Conservation (phyloP, 2,113 vertebrate genomes). For the Pedetes capensis region DNA sequence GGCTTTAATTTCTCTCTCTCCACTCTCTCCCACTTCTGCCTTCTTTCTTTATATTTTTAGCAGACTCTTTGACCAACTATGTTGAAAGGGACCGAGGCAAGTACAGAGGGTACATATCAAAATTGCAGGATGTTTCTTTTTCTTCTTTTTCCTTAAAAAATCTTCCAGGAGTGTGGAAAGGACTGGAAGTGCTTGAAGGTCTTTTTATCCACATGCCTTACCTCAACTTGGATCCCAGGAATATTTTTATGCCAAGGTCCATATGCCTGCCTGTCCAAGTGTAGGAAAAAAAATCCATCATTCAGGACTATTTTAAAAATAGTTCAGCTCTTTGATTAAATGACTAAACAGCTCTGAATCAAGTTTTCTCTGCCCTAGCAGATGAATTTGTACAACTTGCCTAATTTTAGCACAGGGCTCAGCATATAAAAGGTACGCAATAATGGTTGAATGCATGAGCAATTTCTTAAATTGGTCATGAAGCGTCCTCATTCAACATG, state of each 20-base stretch:
- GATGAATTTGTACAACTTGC: not conserved
- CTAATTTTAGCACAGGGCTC: not conserved
- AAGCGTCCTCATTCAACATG: not conserved
- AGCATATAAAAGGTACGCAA: not conserved
- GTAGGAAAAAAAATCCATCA: not conserved
- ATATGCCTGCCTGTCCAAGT: constrained; percentile 18
- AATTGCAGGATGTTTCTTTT: not conserved
- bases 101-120: not conserved
- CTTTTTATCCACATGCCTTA: constrained; percentile 4
- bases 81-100: not conserved
- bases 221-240: not conserved
- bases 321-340: constrained; percentile 52
- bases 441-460: not conserved
- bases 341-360: constrained; percentile 6
- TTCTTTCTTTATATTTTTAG: constrained; percentile 55
- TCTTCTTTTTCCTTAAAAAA: not conserved
- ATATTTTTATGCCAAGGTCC: constrained; percentile 27
- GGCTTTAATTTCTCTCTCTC: not conserved
- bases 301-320: constrained; percentile 49
- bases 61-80: not conserved
- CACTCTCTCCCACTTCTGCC: fast-evolving
- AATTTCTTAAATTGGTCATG: not conserved
- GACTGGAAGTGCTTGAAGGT: constrained; percentile 13
- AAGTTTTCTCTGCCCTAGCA: not conserved
- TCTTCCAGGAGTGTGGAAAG: constrained; percentile 19